Conservation (phyloP, 1,140 invertebrate species). For the Drosophila nebulosa region DNA sequence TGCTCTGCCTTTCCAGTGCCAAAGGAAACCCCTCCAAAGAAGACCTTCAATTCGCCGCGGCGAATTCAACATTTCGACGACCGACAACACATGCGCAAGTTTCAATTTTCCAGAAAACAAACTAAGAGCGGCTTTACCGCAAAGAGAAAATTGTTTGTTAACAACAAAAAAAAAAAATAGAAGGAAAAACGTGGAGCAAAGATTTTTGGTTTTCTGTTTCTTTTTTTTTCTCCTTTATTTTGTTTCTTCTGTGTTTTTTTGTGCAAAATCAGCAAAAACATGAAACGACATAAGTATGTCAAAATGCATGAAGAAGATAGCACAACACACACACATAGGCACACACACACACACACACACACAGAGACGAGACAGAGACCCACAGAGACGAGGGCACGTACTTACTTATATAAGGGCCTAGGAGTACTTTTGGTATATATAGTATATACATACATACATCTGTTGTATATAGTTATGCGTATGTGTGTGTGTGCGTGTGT, state of each 20-base stretch:
- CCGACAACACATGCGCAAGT: conserved; percentile 66
- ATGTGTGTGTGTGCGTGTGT: conserved; percentile 9
- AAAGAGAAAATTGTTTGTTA: conserved; percentile 55
- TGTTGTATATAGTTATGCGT: conserved; percentile 29
- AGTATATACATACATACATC: conserved; percentile 25
- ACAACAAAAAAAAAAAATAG: conserved; percentile 27
- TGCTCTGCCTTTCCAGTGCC: neutral
- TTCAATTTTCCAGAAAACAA: conserved; percentile 35
- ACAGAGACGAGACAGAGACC: conserved; percentile 1
- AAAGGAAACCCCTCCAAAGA: conserved; percentile 1
- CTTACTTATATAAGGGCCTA: conserved; percentile 77
- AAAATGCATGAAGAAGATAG: conserved; percentile 73
- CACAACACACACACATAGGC: conserved; percentile 33
- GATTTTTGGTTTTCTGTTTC: conserved; percentile 10
- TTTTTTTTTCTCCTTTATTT: neutral
- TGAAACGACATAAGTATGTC: conserved; percentile 79
- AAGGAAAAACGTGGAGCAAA: conserved; percentile 23
- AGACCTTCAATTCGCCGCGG: conserved; percentile 48
- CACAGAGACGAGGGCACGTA: conserved; percentile 58
- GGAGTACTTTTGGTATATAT: conserved; percentile 56
- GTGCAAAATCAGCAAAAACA: conserved; percentile 78
- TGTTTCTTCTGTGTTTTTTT: conserved; percentile 5
- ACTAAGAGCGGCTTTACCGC: conserved; percentile 48
- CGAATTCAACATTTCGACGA: conserved; percentile 54
- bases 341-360: neutral